A percentile compares a stretch with the other conserved stretches of the same genome.
phyloP scores from a whole-genome alignment of 2,888 invertebrate genomes.

The Poecilobothrus nobilitatus region DNA sequence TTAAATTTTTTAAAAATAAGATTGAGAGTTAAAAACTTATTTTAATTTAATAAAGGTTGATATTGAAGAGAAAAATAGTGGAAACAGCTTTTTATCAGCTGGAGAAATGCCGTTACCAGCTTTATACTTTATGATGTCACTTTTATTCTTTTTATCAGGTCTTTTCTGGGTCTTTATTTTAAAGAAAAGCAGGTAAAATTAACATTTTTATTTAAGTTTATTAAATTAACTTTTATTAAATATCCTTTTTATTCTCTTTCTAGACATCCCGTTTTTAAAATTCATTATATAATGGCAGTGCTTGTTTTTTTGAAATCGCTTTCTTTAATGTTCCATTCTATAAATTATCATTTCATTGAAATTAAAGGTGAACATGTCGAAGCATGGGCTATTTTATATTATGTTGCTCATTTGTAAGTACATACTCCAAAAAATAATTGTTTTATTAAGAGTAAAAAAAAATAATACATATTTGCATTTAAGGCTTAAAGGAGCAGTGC shows the following conservation, averaged over 20 bases:
- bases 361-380: slow-evolving; percentile 87
- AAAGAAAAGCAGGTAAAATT: slow-evolving; percentile 58
- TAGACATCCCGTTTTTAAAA: slow-evolving; percentile 79
- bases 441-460: neutral
- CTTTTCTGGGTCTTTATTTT: slow-evolving; percentile 87
- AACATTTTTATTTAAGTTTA: slow-evolving; percentile 1
- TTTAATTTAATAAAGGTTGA: slow-evolving; percentile 54
- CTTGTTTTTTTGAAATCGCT: slow-evolving; percentile 80
- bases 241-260: slow-evolving; percentile 21
- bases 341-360: slow-evolving; percentile 91
- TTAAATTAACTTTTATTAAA: neutral
- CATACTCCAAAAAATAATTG: neutral
- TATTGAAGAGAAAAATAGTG: slow-evolving; percentile 76
- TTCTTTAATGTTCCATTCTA: slow-evolving; percentile 89
- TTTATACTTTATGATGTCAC: slow-evolving; percentile 83
- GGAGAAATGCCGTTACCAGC: slow-evolving; percentile 94
- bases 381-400: slow-evolving; percentile 95
- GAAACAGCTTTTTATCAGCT: slow-evolving; percentile 77
- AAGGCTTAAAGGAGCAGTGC: slow-evolving; percentile 79
- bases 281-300: slow-evolving; percentile 94
- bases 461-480: slow-evolving; percentile 24
- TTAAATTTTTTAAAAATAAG: neutral
- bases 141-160: slow-evolving; percentile 82
- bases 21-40: neutral
- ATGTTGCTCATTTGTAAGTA: slow-evolving; percentile 91